Evolutionary conservation across 2,113 vertebrate genomes (phyloP), one percentile per base, ranked within the genome.

Genomic region (Paracanthobrama guichenoti): DNA sequence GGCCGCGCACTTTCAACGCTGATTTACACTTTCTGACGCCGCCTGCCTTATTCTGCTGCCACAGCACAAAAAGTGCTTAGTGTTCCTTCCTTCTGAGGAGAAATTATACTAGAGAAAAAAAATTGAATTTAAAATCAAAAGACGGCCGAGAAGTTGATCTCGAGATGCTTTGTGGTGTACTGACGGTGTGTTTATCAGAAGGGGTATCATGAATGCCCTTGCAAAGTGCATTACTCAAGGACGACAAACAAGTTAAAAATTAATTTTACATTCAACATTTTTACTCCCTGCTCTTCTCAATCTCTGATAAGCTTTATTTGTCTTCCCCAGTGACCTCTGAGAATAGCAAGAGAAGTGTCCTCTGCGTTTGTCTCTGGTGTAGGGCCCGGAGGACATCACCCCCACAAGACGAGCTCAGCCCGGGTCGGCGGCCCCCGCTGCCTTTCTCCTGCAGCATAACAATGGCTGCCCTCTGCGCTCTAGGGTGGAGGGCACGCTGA

Each of bases 11-110:
- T 91, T 92, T 92, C 87, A 91, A 92, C 88, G 53, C 88, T 86
- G 87, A 90, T 88, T 89, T 87, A 87, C 89, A 91, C 89, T 86
- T 88, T 86, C 83, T 81, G 72, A 83, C 42, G 79, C 79, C 59
- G 79, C 60, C 86, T 77, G 84, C 72, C 82, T 74, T 62, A 73
- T 92, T 92, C 84, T 93, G 93, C 92, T 93, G 91, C 73, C 31
- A 26, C 88, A 86, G 93, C 93, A 92, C 69, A 91, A 93, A 93
- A 93, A 91, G 31, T 92, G 92, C 92, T 92, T 91, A 93, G 89
- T 75, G 53, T 35, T 87, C 85, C 35, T 31, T 67, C 86, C 89
- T 69, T 91, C 88, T 85, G 18, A 85, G 86, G 85, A 86, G 89
- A 90, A 91, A 88, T 91, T 87, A 91, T 90, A 91, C 85, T 85